Base-by-base conservation (phyloP, 2,888 invertebrate genomes). In the Sesamia inferens region DNA sequence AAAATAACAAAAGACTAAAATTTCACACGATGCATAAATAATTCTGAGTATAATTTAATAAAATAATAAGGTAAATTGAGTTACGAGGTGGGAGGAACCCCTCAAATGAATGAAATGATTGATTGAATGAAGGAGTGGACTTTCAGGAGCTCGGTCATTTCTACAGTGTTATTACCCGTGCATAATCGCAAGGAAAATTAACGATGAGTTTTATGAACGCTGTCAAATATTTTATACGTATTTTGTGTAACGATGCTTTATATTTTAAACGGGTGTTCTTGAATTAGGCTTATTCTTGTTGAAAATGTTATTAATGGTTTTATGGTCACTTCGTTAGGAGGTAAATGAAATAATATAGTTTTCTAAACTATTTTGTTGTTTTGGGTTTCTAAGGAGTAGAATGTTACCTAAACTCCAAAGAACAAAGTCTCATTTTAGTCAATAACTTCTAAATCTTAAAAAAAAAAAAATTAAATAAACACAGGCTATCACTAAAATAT, bases 121-220 rank as follows among this genome's bases (percentile, higher is more conserved):
- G 87, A 88, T 90, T 85, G 85, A 82, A 83, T 81, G 83, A 87
- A 87, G 79, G 81, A 79, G 80, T 79, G 78, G 83, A 81, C 85
- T 78, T 84, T 82, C 67, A 70, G 66, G 71, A 79, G 74, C 73
- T 82, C 76, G 71, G 71, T 70, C 81, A 71, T 76, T 83, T 70
- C 68, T 78, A 85, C 68, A 73, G 66, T 72, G 74, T 80, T 79
- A 85, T 78, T 71, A 76, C 70, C 61, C 77, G 82, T 79, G 75
- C 74, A 82, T 86, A 86, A 84, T 82, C 68, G 79, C 31, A 66
- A 64, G 81, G 71, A 78, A 84, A 79, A 77, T 82, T 82, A 78
- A 74, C 74, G 67, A 78, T 68, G 74, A 68, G 66, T 82, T 85
- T 85, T 85, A 80, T 85, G 71, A 72, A 74, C 39, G 70, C 70